Percentiles rank a stretch among this genome's conserved stretches.
These are phyloP conservation scores for Heliopora coerulea DNA, from an alignment of 92 coral and sea anemone species.

Conservation along the genomic window DNA sequence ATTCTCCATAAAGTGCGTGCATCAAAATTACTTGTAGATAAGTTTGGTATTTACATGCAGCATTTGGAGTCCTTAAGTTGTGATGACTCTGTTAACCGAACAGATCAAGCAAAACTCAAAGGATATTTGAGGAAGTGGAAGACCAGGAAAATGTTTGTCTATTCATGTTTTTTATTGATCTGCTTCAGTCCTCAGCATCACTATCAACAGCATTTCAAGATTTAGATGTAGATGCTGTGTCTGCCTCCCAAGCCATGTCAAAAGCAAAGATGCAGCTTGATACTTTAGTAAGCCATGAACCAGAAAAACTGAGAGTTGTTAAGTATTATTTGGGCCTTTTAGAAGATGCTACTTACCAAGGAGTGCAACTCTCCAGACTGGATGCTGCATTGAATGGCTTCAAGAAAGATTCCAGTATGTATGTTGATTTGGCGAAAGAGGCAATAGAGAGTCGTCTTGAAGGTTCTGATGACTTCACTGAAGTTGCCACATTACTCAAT, in stretches of 20 bases:
- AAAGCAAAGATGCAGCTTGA: slow-evolving; percentile 42
- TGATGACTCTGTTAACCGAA: slow-evolving; percentile 45
- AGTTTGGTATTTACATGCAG: slow-evolving; percentile 49
- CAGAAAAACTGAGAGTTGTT: slow-evolving; percentile 36
- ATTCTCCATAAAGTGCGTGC: slow-evolving; percentile 51
- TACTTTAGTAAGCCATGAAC: slow-evolving; percentile 14
- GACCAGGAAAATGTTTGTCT: slow-evolving; percentile 32
- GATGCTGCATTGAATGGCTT: slow-evolving; percentile 26
- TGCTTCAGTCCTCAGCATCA: slow-evolving; percentile 42
- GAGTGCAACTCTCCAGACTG: slow-evolving; percentile 15
- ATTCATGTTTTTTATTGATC: slow-evolving; percentile 48
- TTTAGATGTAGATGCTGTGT: slow-evolving; percentile 46
- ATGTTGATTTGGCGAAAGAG: slow-evolving; percentile 21
- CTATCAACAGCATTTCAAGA: slow-evolving; percentile 53
- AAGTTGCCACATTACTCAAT: slow-evolving; percentile 41
- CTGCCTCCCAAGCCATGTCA: slow-evolving; percentile 36
- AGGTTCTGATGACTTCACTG: slow-evolving; percentile 40
- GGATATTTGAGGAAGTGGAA: slow-evolving; percentile 48
- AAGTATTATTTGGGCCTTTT: slow-evolving; percentile 34
- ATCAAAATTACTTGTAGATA: slow-evolving; percentile 48
- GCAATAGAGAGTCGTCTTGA: slow-evolving; percentile 44
- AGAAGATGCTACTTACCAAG: slow-evolving; percentile 49
- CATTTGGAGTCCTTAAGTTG: slow-evolving; percentile 49
- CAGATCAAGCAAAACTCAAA: slow-evolving; percentile 49
- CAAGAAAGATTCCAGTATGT: slow-evolving; percentile 29